Conservation (phyloP, 2,888 invertebrate species). For the Alloplasta piceator region DNA sequence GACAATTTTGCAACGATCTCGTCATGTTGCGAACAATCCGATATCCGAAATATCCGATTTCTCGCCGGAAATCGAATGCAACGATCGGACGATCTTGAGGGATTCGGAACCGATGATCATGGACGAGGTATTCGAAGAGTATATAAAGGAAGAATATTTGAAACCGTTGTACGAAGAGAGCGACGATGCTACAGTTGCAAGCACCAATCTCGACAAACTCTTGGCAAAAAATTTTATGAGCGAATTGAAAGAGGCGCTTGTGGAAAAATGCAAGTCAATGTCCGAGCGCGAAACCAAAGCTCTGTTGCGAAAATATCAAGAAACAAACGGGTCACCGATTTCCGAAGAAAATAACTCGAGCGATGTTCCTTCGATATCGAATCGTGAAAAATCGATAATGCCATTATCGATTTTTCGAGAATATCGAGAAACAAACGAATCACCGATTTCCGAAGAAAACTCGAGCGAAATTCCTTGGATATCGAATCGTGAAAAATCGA, state of each 20-base stretch:
- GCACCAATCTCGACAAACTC: slow-evolving; percentile 75
- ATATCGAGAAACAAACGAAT: slow-evolving; percentile 65
- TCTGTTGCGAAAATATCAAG: slow-evolving; percentile 74
- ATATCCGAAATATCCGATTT: slow-evolving; percentile 4
- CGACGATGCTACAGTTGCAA: slow-evolving; percentile 68
- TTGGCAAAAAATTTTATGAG: slow-evolving; percentile 79
- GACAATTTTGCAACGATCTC: slow-evolving; percentile 51
- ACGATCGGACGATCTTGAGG: slow-evolving; percentile 60
- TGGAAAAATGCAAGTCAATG: slow-evolving; percentile 79
- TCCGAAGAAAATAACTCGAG: slow-evolving; percentile 5
- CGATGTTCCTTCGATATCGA: neutral
- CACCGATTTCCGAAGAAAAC: slow-evolving; percentile 5
- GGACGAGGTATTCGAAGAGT: slow-evolving; percentile 82
- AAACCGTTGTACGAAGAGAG: slow-evolving; percentile 74
- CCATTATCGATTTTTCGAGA: slow-evolving; percentile 77
- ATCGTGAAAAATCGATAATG: slow-evolving; percentile 37
- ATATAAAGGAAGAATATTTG: slow-evolving; percentile 79
- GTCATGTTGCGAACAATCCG: neutral
- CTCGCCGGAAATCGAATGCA: slow-evolving; percentile 14
- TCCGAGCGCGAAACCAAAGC: slow-evolving; percentile 79
- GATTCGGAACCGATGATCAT: slow-evolving; percentile 77
- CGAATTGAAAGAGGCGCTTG: slow-evolving; percentile 79
- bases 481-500: slow-evolving; percentile 18
- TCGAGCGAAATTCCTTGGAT: neutral
- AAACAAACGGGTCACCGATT: slow-evolving; percentile 38